These are phyloP conservation scores for Poeciliopsis retropinna DNA, from an alignment of 2,113 vertebrate species.

Conservation along the genomic window DNA sequence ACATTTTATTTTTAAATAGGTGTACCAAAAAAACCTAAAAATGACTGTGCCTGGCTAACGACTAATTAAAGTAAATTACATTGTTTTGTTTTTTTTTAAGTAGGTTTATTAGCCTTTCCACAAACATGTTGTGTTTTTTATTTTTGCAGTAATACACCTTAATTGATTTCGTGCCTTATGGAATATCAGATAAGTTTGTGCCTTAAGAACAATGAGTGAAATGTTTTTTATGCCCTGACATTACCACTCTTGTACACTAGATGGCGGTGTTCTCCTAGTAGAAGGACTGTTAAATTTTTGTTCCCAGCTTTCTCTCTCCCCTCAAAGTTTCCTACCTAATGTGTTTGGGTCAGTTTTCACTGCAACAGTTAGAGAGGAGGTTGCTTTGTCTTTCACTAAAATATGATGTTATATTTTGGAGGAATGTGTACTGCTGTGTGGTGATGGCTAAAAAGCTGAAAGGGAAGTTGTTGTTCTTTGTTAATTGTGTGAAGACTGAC, in stretches of 20 bases:
- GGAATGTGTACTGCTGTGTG: background rate
- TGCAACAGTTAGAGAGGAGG: background rate
- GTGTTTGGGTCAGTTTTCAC: constrained; percentile 36
- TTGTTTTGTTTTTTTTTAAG: no score
- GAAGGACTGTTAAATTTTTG: constrained; percentile 3
- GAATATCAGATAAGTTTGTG: background rate
- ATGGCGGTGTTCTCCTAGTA: constrained; percentile 35
- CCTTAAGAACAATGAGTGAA: background rate
- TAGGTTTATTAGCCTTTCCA: no score
- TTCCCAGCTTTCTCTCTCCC: constrained; percentile 18
- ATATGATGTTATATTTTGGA: background rate
- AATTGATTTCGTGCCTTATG: background rate
- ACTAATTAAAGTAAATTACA: background rate
- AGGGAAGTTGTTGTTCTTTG: background rate
- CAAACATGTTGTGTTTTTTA: background rate
- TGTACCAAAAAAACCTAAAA: background rate
- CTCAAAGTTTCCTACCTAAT: constrained; percentile 27
- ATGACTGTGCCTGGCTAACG: background rate
- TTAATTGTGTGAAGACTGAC: background rate
- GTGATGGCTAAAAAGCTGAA: background rate
- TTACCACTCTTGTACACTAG: constrained; percentile 48
- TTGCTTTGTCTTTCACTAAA: constrained; percentile 10
- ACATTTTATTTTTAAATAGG: no score
- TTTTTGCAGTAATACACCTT: background rate
- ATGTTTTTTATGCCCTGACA: background rate